Conservation (phyloP, 2,888 invertebrate species). For the Mythimna ferrago region DNA sequence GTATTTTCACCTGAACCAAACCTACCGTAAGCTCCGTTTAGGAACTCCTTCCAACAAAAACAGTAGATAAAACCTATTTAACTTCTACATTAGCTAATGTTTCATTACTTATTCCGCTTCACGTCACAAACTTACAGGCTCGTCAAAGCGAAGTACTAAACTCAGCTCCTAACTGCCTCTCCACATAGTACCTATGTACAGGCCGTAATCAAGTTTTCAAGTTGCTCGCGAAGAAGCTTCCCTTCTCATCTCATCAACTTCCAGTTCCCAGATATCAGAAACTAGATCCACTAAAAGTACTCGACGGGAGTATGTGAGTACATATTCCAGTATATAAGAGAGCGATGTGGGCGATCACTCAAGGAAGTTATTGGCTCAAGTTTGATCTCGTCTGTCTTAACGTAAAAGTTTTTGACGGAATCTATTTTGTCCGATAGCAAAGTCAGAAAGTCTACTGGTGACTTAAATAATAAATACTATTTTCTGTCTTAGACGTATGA, state of each 20-base stretch:
- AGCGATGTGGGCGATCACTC: slow-evolving; percentile 44
- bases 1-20: too few species aligned
- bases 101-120: slow-evolving; percentile 16
- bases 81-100: slow-evolving; percentile 10
- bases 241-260: slow-evolving; percentile 34
- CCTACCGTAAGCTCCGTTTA: too few species aligned
- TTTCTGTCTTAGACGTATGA: slow-evolving; percentile 10
- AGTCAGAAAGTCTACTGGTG: slow-evolving; percentile 27
- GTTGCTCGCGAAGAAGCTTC: slow-evolving; percentile 49
- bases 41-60: too few species aligned
- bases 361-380: slow-evolving; percentile 45
- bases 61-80: not conserved
- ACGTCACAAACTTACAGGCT: slow-evolving; percentile 21
- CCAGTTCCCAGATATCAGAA: slow-evolving; percentile 60
- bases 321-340: slow-evolving; percentile 39
- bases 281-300: slow-evolving; percentile 60
- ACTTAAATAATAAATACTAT: slow-evolving; percentile 53
- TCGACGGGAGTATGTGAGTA: slow-evolving; percentile 44
- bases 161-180: slow-evolving; percentile 18
- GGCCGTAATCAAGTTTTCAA: slow-evolving; percentile 58
- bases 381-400: slow-evolving; percentile 49
- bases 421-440: slow-evolving; percentile 43
- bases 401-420: slow-evolving; percentile 43
- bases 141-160: slow-evolving; percentile 31
- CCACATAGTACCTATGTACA: slow-evolving; percentile 29